Percentiles rank a stretch among this genome's conserved stretches.
Evolutionary conservation across 1,140 invertebrate genomes (phyloP).

Genomic region (Eulimnadia texana): DNA sequence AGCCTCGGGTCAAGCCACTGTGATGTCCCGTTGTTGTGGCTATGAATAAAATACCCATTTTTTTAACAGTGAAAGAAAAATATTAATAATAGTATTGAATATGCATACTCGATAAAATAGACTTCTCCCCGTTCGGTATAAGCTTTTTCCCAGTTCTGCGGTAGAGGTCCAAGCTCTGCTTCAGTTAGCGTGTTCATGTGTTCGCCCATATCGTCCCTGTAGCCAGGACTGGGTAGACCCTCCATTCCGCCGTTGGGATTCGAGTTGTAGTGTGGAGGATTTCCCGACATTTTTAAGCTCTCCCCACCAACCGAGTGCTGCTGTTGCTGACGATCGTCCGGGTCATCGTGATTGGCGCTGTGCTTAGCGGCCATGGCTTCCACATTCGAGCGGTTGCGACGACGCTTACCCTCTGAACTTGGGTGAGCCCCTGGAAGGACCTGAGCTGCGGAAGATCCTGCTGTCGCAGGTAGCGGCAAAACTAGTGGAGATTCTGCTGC

Average conservation of each 20-base stretch:
- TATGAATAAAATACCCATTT: constrained; percentile 32
- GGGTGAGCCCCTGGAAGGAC: constrained; percentile 36
- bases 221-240: neutral
- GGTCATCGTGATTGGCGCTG: constrained; percentile 6
- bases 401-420: constrained; percentile 40
- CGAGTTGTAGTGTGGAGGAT: constrained; percentile 9
- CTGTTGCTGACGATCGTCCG: neutral
- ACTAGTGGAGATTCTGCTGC: constrained; percentile 28
- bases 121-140: constrained; percentile 90
- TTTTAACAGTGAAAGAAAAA: neutral
- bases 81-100: neutral
- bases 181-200: constrained; percentile 16
- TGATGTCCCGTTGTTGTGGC: constrained; percentile 83
- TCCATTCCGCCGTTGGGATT: constrained; percentile 3
- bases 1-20: constrained; percentile 88
- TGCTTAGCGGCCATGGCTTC: constrained; percentile 35
- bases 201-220: neutral
- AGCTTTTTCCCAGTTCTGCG: constrained; percentile 92
- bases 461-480: constrained; percentile 19
- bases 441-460: constrained; percentile 22
- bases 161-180: constrained; percentile 66
- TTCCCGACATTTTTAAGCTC: constrained; percentile 19
- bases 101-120: constrained; percentile 94
- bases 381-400: constrained; percentile 39
- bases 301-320: constrained; percentile 1